Base-by-base conservation (phyloP, 1,140 invertebrate genomes). In the Anadara kagoshimensis region DNA sequence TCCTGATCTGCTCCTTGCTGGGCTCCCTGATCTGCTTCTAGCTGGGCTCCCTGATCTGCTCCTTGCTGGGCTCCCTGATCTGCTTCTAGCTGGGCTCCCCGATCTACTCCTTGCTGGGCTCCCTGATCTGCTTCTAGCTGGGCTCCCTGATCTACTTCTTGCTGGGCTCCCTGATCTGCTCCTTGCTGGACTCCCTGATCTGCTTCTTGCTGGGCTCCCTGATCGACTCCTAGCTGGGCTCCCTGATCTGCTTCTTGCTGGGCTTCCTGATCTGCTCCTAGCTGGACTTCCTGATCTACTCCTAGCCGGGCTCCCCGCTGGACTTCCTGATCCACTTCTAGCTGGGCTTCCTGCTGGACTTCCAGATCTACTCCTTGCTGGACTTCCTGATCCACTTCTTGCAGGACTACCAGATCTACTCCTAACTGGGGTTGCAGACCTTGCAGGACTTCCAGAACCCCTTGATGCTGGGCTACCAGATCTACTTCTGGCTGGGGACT, bases 91-190 rank as follows among this genome's bases (percentile, higher is more conserved):
- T 43, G 80, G 68, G 57, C 73, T 74, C 14, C 69, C 72, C 45
- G 68, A 57, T n/a, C 63, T 61, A 20, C 57, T 69, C 41, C 72
- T 56, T 54, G 45, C 62, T 47, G 75, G 73, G 65, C 74, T 69
- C 54, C 47, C 63, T 61, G 76, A 76, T 67, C 69, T 51, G 58
- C 75, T 79, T 8, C 69, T 66, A 57, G 45, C 70, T 41, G 63
- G 62, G 14, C 73, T 77, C 24, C 69, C 70, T n/a, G n/a, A n/a
- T n/a, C n/a, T n/a, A n/a, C n/a, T n/a, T n/a, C n/a, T n/a, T n/a
- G n/a, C n/a, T n/a, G n/a, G n/a, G n/a, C n/a, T n/a, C n/a, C n/a
- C n/a, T n/a, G n/a, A n/a, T n/a, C n/a, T n/a, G n/a, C n/a, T n/a
- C n/a, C n/a, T n/a, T n/a, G n/a, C n/a, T n/a, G n/a, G n/a, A n/a